Base-by-base conservation (phyloP, 2,113 vertebrate species). In the Pycnonotus jocosus region DNA sequence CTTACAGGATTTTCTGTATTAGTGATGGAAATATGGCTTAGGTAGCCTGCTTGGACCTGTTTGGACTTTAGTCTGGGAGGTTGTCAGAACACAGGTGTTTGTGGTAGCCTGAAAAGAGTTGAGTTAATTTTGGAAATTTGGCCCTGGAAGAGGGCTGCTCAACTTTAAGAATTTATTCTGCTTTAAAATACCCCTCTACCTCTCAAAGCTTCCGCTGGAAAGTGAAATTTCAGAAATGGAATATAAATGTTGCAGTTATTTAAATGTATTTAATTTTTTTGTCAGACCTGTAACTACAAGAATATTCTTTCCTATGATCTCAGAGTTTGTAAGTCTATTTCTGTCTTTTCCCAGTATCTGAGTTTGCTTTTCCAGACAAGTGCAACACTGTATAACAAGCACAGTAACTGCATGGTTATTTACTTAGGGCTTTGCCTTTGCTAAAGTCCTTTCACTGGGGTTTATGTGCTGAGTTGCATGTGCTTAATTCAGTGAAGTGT, bases 341-440 rank as follows among this genome's bases (percentile, higher is more conserved):
- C 33, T 88, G 38, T 54, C 42, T 57, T 93, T 64, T 78, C 45
- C 24, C 9, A 1, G 37, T 80, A 73, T 73, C 74, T 82, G 79
- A 76, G 54, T 88, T 94, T 93, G 62, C 73, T 82, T 79, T 94
- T 70, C 88, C 50, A 69, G n/a, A 45, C 31, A 69, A 93, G 21
- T 38, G 76, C 48, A 90, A 69, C 45, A 79, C 30, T 42, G 33
- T 66, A n/a, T 45, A 91, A 89, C 48, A 89, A 37, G 60, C 56
- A 87, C 78, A 64, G 71, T 65, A 92, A 73, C 66, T 83, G 37
- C 62, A 57, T 2, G 3, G 48, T 73, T 95, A 88, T 94, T 95
- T 96, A 82, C 90, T 90, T 57, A 80, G n/a, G 90, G 68, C 50
- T 93, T 95, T 91, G 85, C 73, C 90, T 91, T 85, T 90, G n/a